Evolutionary conservation across 2,888 invertebrate species (phyloP).

Genomic region (Agrotis ipsilon): DNA sequence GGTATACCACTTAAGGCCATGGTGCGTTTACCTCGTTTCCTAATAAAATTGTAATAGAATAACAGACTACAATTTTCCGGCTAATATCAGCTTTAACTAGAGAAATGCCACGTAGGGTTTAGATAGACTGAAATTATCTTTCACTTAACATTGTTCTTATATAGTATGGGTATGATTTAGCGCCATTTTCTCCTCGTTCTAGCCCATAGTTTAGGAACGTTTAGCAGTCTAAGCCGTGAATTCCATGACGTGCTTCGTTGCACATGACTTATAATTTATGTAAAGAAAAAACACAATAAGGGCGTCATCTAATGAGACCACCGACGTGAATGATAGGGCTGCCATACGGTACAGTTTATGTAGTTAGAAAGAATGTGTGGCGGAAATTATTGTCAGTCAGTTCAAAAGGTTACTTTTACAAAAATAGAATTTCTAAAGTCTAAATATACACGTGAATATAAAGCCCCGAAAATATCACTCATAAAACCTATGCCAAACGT

Average conservation of each 20-base stretch:
- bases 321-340: conserved; percentile 74
- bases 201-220: conserved; percentile 74
- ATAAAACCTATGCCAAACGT: conserved; percentile 16
- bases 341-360: conserved; percentile 30
- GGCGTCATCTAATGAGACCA: conserved; percentile 86
- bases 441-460: background rate
- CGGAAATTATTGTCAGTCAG: background rate
- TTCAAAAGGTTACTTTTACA: background rate
- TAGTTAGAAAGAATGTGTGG: background rate
- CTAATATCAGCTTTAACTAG: conserved; percentile 51
- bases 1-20: conserved; percentile 35
- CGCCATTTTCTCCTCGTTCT: conserved; percentile 70
- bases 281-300: conserved; percentile 74
- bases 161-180: conserved; percentile 58
- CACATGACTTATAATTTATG: conserved; percentile 77
- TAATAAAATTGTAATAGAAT: conserved; percentile 59
- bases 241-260: conserved; percentile 66
- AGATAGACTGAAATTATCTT: conserved; percentile 64
- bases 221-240: conserved; percentile 71
- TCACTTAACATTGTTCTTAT: conserved; percentile 57
- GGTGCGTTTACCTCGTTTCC: conserved; percentile 42
- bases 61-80: conserved; percentile 50
- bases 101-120: conserved; percentile 44
- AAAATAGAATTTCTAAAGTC: background rate
- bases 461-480: background rate